Base-by-base conservation (phyloP, 1,140 invertebrate genomes). In the Drosophila jambulina region DNA sequence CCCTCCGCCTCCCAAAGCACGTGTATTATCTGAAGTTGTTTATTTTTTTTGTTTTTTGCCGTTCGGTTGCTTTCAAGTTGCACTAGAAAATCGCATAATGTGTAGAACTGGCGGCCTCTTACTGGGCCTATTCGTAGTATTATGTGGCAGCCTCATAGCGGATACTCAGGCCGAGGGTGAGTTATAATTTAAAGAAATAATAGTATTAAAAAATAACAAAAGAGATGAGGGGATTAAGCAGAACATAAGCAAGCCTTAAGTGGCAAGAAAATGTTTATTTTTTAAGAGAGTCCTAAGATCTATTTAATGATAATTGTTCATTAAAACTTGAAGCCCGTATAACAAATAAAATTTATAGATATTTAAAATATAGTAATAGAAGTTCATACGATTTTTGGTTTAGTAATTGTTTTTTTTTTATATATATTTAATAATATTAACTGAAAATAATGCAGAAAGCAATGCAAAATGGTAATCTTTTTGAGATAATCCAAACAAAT, bases 91-190 rank as follows among this genome's bases (percentile, higher is more conserved):
- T 56, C 32, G 38, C 63, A 84, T 61, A 68, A 88, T 88, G 85
- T 60, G 64, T 61, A 90, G 65, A 78, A 77, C 70, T 72, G 58
- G 62, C 49, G 64, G 42, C 77, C 80, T 49, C 34, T 75, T 43
- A 51, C 53, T 68, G 74, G 81, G 74, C 72, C 53, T 81, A 12
- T 19, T 59, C 36, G 42, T 84, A 27, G 21, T 81, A 67, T 19
- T 90, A 60, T 71, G 74, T 57, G 85, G 69, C 65, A 61, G 77
- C 78, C 54, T 58, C 36, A 43, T 65, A 78, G 32, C 62, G 65
- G 59, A 80, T 84, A 90, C 74, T 51, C 59, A 78, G 57, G 85
- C 77, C 42, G 42, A 65, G 48, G 88, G 80, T 88, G 46, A 75
- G 80, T 75, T 29, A 36, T 12, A 13, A 56, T n/a, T 23, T 5